These are phyloP conservation scores for Pomatostomus ruficeps DNA, from an alignment of 2,113 vertebrate species.

Conservation along the genomic window DNA sequence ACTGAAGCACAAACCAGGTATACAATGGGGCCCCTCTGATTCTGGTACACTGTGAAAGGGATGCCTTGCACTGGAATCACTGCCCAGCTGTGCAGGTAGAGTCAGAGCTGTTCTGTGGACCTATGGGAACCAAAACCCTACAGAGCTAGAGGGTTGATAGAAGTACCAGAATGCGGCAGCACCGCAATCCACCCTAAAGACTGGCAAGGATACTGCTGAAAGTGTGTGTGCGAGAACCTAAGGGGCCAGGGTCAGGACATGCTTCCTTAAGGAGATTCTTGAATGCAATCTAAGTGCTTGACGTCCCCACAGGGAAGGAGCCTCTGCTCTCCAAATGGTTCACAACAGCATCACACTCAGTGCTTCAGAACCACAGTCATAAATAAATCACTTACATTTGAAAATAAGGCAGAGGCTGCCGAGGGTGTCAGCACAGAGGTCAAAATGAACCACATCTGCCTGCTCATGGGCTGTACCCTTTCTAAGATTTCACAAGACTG, in stretches of 20 bases:
- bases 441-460: not conserved
- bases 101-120: not conserved
- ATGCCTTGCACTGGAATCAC: not conserved
- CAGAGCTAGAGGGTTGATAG: not conserved
- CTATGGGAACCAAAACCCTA: not conserved
- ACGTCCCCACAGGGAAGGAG: not conserved
- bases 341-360: not conserved
- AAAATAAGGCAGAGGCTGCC: not conserved
- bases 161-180: not conserved
- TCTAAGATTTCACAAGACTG: not conserved
- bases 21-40: not conserved
- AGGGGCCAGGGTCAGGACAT: not conserved
- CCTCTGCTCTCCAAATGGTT: not conserved
- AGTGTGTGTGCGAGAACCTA: rapidly evolving
- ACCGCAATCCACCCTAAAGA: not conserved
- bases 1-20: not conserved
- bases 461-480: not conserved
- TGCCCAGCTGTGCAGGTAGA: not conserved
- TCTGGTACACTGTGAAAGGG: not conserved
- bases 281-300: not conserved
- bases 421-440: not conserved
- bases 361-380: not conserved
- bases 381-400: not conserved
- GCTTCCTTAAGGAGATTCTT: not conserved
- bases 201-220: not conserved